Evolutionary conservation across 2,888 invertebrate genomes (phyloP), one percentile per base, ranked within the genome.

Genomic region (Itoplectis maculator): DNA sequence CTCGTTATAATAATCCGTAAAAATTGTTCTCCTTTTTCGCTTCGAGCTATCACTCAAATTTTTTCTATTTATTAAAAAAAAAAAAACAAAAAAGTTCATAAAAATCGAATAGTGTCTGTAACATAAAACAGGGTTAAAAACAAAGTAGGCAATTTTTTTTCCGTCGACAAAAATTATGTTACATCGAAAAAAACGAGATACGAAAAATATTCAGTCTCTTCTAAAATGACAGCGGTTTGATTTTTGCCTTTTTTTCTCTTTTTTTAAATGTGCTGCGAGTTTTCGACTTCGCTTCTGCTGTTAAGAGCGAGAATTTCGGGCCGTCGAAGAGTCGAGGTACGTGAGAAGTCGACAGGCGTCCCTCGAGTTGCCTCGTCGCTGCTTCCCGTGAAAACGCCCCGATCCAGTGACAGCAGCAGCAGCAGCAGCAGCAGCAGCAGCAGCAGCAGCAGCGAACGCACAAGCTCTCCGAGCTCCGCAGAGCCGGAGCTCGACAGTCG

Each of bases 331-430:
- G n/a, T n/a, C 72, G 81, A 72, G 81, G 81, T 73, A 81, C 81
- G 81, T 68, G 81, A 73, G 81, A 69, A 73, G 61, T 56, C 77
- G 72, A 68, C 73, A 69, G 74, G 78, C 68, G 63, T 69, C 68
- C 51, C 68, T 23, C 42, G 35, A 63, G 68, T 59, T 56, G 45
- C n/a, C n/a, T 45, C 35, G 68, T n/a, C 45, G 9, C 59, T 59
- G 74, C 78, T 82, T 74, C 69, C 74, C 78, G 81, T 82, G 81
- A 82, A 82, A 82, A 82, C 78, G 74, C 74, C 81, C 77, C 63
- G 45, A 81, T 72, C 59, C 35, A 23, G 63, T 68, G 63, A 42
- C 13, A 45, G 59, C 29, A 29, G 29, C 29, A 29, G 5, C 29
- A 29, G 29, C 29, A 29, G 29, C 29, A 29, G 29, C 29, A 29